Base-by-base conservation (phyloP, 2,888 invertebrate genomes). In the Zele albiditarsus region DNA sequence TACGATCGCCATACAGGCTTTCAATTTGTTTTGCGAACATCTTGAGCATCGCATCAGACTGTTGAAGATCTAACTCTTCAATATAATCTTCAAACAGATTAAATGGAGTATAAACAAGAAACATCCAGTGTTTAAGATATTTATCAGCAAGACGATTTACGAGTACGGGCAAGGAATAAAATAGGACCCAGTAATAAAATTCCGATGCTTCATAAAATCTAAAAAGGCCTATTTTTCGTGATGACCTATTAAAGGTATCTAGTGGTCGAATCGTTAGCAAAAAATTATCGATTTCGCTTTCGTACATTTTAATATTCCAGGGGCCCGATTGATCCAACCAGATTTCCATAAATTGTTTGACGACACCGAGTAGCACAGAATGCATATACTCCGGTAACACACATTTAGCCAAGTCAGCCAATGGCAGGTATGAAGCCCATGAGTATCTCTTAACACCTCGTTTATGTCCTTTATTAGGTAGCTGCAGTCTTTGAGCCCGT, bases 371-470 rank as follows among this genome's bases (percentile, higher is more conserved):
- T 2, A 82, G 69, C 38, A 79, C 76, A n/a, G 79, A 80, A 72
- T 81, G 81, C 79, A 82, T 77, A 62, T 76, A 80, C 38, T 82
- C 75, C 49, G 79, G 79, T 33, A 80, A 16, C 27, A 75, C n/a
- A 60, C 79, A 80, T n/a, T 77, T 79, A 16, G 72, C 76, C 31
- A 78, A 31, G 67, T 79, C 76, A 67, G 79, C 20, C 14, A 77
- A 28, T 38, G 80, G 80, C 20, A 79, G 31, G 60, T 23, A 25
- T 33, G 79, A 42, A 31, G 79, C 27, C 0, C 78, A 58, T 12
- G 80, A 70, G 25, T 16, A 58, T 31, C 78, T 78, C 77, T 77
- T 79, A 6, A 79, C 73, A 14, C 75, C 75, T 66, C 66, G 69
- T 38, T 66, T 53, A 28, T 31, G 31, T 31, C 31, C 31, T 31